These are phyloP conservation scores for Coregonus suidteri DNA, from an alignment of 2,797 vertebrate genomes.

Conservation along the genomic window DNA sequence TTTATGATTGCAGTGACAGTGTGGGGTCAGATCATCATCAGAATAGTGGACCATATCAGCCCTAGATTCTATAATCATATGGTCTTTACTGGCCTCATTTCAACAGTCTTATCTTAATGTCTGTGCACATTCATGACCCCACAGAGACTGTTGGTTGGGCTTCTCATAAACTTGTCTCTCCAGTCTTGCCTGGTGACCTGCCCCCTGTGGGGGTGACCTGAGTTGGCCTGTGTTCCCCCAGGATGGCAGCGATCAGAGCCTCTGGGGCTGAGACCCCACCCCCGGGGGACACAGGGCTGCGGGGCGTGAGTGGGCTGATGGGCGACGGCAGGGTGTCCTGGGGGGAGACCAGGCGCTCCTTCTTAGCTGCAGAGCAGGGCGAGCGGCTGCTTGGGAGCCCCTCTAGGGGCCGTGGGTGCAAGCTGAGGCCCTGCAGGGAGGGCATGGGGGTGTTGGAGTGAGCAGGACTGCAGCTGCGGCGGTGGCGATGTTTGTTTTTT, in stretches of 20 bases:
- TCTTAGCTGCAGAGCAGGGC: constrained; percentile 71
- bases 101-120: constrained; percentile 26
- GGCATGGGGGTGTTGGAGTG: constrained; percentile 79
- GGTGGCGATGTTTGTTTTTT: constrained; percentile 79
- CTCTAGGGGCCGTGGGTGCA: constrained; percentile 83
- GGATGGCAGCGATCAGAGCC: constrained; percentile 77
- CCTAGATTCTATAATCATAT: background rate
- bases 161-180: constrained; percentile 51
- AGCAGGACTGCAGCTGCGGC: constrained; percentile 72
- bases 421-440: constrained; percentile 80
- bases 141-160: background rate
- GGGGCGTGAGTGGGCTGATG: constrained; percentile 60
- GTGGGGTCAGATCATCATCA: constrained; percentile 36
- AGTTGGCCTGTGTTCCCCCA: constrained; percentile 75
- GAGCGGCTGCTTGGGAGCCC: constrained; percentile 77
- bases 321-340: constrained; percentile 57
- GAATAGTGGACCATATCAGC: constrained; percentile 22
- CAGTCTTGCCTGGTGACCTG: constrained; percentile 54
- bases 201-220: constrained; percentile 64
- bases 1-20: constrained; percentile 50
- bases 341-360: constrained; percentile 77
- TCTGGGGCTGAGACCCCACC: constrained; percentile 73
- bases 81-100: constrained; percentile 22
- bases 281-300: constrained; percentile 71
- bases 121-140: background rate